phyloP scores from a whole-genome alignment of 2,797 vertebrate genomes.

The Chromobotia macracanthus region DNA sequence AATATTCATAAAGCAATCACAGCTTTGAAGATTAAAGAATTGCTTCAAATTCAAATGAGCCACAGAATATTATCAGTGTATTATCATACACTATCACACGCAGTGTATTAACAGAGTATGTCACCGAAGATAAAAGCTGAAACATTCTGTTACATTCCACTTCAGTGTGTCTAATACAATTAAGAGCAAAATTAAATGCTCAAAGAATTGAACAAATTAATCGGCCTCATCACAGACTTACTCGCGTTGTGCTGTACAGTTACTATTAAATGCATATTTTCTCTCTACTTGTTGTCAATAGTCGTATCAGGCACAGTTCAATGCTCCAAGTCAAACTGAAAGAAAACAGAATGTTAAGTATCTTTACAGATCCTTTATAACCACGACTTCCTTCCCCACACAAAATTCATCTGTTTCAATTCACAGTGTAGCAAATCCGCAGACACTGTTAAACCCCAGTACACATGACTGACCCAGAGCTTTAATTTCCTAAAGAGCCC shows the following conservation, averaged over 20 bases:
- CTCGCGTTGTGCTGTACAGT: neutral
- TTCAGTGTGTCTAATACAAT: conserved; percentile 32
- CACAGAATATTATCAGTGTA: conserved; percentile 99
- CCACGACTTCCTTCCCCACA: neutral
- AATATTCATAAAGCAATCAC: conserved; percentile 99
- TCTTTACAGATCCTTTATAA: conserved; percentile 12
- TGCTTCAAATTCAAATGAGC: conserved; percentile 99
- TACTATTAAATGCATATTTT: neutral
- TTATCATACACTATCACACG: no score
- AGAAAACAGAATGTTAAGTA: neutral
- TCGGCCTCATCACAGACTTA: neutral
- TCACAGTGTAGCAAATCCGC: no score
- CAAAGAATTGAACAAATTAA: conserved; percentile 17
- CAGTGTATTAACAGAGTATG: no score
- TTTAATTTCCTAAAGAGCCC: neutral
- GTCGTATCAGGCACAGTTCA: neutral
- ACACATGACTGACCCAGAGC: neutral
- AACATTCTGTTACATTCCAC: conserved; percentile 46
- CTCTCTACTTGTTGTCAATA: neutral
- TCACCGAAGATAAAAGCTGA: conserved; percentile 45
- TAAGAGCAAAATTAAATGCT: conserved; percentile 38
- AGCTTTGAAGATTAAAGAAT: conserved; percentile 99
- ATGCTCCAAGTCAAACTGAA: neutral
- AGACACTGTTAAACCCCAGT: no score
- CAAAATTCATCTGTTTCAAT: neutral